A percentile compares a stretch with the other conserved stretches of the same genome.
These are phyloP conservation scores for Liposcelis brunnea DNA, from an alignment of 2,888 invertebrate species.

Conservation along the genomic window DNA sequence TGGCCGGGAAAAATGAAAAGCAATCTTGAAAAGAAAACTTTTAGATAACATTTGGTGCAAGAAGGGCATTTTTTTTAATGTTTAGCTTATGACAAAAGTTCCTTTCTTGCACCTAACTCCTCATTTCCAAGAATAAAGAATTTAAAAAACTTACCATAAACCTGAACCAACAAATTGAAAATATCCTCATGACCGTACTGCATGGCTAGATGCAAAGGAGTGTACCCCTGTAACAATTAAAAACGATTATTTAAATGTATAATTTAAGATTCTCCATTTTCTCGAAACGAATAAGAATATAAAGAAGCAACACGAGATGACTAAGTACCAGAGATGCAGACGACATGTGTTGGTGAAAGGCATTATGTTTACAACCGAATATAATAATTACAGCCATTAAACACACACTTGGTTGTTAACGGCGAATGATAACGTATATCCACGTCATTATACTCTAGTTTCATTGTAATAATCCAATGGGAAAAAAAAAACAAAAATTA, in stretches of 20 bases:
- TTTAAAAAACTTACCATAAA: slow-evolving; percentile 84
- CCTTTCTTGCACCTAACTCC: too few species aligned
- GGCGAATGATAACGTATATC: not conserved
- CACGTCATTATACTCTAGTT: too few species aligned
- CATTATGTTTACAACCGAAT: slow-evolving; percentile 16
- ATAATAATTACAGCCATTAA: slow-evolving; percentile 16
- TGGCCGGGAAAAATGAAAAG: too few species aligned
- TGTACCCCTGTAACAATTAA: slow-evolving; percentile 61
- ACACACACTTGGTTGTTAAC: slow-evolving; percentile 4
- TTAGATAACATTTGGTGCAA: too few species aligned
- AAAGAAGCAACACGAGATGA: not conserved
- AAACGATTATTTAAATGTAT: slow-evolving; percentile 10
- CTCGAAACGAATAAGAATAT: slow-evolving; percentile 11
- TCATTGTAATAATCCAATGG: too few species aligned
- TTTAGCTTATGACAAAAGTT: too few species aligned
- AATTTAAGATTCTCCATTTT: slow-evolving; percentile 11
- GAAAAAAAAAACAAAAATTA: too few species aligned
- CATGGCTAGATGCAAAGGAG: slow-evolving; percentile 81
- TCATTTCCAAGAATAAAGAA: too few species aligned
- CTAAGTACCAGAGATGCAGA: not conserved
- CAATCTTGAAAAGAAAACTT: too few species aligned
- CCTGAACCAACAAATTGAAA: slow-evolving; percentile 72
- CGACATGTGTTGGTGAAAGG: slow-evolving; percentile 11
- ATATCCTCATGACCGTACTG: slow-evolving; percentile 78
- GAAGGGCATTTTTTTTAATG: too few species aligned